Evolutionary conservation across 2,888 invertebrate species (phyloP).

Genomic region (Atethmia centrago): DNA sequence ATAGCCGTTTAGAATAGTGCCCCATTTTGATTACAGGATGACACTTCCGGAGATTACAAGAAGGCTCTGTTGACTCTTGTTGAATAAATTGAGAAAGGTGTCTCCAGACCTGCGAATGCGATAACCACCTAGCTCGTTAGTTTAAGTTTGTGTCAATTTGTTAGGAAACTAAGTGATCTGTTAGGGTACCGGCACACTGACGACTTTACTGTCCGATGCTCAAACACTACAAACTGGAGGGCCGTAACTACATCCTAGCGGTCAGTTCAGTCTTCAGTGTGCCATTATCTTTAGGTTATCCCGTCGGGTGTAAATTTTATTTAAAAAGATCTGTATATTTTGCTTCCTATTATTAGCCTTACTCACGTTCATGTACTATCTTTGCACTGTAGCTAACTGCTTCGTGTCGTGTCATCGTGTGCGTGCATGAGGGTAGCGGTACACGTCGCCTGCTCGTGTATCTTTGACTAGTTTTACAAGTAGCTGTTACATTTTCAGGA

Average conservation of each 20-base stretch:
- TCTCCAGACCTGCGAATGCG: slow-evolving; percentile 73
- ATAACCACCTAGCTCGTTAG: slow-evolving; percentile 79
- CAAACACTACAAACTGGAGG: slow-evolving; percentile 31
- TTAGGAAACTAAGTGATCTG: slow-evolving; percentile 79
- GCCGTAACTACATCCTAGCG: slow-evolving; percentile 36
- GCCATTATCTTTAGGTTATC: slow-evolving; percentile 71
- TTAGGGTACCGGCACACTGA: slow-evolving; percentile 66
- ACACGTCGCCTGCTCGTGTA: slow-evolving; percentile 58
- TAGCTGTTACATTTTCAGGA: slow-evolving; percentile 91
- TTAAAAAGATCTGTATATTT: slow-evolving; percentile 89
- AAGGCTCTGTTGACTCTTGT: slow-evolving; percentile 96
- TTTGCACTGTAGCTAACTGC: slow-evolving; percentile 87
- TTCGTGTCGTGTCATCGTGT: slow-evolving; percentile 73
- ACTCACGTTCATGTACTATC: slow-evolving; percentile 82
- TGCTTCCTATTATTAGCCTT: slow-evolving; percentile 78
- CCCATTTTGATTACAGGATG: slow-evolving; percentile 93
- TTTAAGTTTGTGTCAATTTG: slow-evolving; percentile 86
- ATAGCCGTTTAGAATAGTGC: slow-evolving; percentile 77
- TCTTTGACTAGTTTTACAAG: slow-evolving; percentile 79
- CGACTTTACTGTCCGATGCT: slow-evolving; percentile 45
- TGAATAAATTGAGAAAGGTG: slow-evolving; percentile 88
- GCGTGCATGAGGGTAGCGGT: slow-evolving; percentile 82
- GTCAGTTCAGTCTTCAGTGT: slow-evolving; percentile 71
- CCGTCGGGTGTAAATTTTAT: slow-evolving; percentile 79
- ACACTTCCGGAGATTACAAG: slow-evolving; percentile 98